Base-by-base conservation (phyloP, 2,797 vertebrate genomes). In the Coregonus sp. region DNA sequence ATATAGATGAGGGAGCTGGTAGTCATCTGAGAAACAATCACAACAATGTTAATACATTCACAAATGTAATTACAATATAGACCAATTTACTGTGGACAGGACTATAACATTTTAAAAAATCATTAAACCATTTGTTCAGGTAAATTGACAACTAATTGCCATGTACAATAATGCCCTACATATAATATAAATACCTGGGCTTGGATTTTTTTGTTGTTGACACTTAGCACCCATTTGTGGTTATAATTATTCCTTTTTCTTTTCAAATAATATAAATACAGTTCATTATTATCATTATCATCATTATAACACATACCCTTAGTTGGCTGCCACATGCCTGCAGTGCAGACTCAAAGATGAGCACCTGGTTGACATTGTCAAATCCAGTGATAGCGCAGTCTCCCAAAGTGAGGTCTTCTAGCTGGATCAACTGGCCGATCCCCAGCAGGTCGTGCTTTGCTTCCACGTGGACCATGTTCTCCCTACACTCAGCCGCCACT, bases 361-460 rank as follows among this genome's bases (percentile, higher is more conserved):
- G 14, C 51, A 88, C 81, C 15, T 85, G 81, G 77, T 61, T 61
- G 56, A 80, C 7, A 1, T 93, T 90, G 35, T 91, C 87, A 0
- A 61, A 61, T 20, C 4, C 80, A 0, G 70, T 1, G 20, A 16
- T 65, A 0, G 0, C 2, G 70, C 94, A 94, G 4, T 4, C 4
- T 78, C 93, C 93, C 65, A 95, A 69, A 18, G 65, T 82, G 1
- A 95, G 74, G 40, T 91, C 85, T 0, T 37, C 4, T 1, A 89
- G 5, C 20, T 86, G 78, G 75, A 93, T 86, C 0, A 67, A 14
- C 68, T 90, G 84, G 4, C 92, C 91, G 4, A 29, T 88, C 1
- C 92, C 90, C 84, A 91, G 92, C 59, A 93, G 11, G 79, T 94
- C 92, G 79, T 75, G 89, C 70, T 90, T 87, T 72, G 90, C 91